phyloP scores from a whole-genome alignment of 2,888 invertebrate species.

The Lordiphosa andalusiaca region DNA sequence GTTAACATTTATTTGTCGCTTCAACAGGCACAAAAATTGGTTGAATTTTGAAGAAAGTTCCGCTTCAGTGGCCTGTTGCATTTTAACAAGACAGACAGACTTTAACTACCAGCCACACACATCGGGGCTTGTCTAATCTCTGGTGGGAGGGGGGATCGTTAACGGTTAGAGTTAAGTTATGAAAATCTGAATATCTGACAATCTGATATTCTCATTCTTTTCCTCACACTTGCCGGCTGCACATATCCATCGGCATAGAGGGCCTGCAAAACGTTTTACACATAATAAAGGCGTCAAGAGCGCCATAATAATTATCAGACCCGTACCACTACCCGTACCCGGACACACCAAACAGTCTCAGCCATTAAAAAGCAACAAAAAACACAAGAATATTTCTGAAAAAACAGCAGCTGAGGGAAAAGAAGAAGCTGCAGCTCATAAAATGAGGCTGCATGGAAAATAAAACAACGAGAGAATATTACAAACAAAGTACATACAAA shows the following conservation, averaged over 20 bases:
- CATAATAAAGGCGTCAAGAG: slow-evolving; percentile 75
- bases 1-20: slow-evolving; percentile 65
- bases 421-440: slow-evolving; percentile 10
- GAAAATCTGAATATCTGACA: background rate
- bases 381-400: slow-evolving; percentile 1
- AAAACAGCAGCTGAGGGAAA: slow-evolving; percentile 9
- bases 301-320: slow-evolving; percentile 68
- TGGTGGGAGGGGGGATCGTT: slow-evolving; percentile 41
- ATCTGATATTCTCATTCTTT: slow-evolving; percentile 6
- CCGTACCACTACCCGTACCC: slow-evolving; percentile 1
- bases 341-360: slow-evolving; percentile 12
- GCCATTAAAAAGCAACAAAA: slow-evolving; percentile 43
- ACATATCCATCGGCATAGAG: slow-evolving; percentile 56
- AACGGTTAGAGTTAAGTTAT: slow-evolving; percentile 20
- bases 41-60: slow-evolving; percentile 36
- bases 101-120: slow-evolving; percentile 50
- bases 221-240: background rate
- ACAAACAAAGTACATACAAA: slow-evolving; percentile 23
- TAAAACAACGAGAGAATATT: slow-evolving; percentile 36
- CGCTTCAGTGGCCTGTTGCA: slow-evolving; percentile 54
- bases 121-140: slow-evolving; percentile 17
- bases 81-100: slow-evolving; percentile 42
- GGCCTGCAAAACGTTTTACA: slow-evolving; percentile 69
- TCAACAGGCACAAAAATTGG: slow-evolving; percentile 55
- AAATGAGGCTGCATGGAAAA: slow-evolving; percentile 15